Percentiles rank a stretch among this genome's conserved stretches.
phyloP scores from a whole-genome alignment of 2,888 invertebrate genomes.

The Aspidapion aeneum region DNA sequence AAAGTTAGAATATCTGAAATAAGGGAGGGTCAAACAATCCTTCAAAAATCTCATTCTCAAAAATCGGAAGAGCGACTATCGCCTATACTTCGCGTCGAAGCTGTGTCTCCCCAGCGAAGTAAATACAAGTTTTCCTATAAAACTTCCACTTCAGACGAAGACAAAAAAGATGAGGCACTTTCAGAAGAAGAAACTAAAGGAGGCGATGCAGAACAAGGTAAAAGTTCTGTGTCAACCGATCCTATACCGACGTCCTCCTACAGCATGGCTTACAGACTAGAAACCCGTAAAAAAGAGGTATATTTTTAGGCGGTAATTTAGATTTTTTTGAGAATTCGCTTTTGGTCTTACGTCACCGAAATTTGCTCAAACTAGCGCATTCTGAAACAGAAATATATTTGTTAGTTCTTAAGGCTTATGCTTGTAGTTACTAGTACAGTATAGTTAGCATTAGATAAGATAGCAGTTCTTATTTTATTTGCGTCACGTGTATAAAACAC shows the following conservation, averaged over 20 bases:
- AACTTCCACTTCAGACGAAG: slow-evolving; percentile 10
- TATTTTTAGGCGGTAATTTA: slow-evolving; percentile 28
- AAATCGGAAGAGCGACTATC: slow-evolving; percentile 42
- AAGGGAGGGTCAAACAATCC: slow-evolving; percentile 8
- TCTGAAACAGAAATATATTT: no score
- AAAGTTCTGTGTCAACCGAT: slow-evolving; percentile 47
- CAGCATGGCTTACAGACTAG: slow-evolving; percentile 54
- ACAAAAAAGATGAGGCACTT: no score
- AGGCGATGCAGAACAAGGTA: slow-evolving; percentile 43
- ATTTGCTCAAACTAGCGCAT: slow-evolving; percentile 37
- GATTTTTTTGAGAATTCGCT: slow-evolving; percentile 17
- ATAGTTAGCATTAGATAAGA: no score
- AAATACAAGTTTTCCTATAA: slow-evolving; percentile 45
- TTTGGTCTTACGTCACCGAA: not conserved
- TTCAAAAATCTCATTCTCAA: slow-evolving; percentile 11
- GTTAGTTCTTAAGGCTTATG: no score
- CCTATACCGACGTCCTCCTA: slow-evolving; percentile 46
- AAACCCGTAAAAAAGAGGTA: slow-evolving; percentile 47
- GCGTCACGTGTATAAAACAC: no score
- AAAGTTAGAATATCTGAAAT: no score
- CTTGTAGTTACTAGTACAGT: no score
- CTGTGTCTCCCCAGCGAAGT: slow-evolving; percentile 44
- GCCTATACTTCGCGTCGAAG: slow-evolving; percentile 46
- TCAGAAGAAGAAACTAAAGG: slow-evolving; percentile 20
- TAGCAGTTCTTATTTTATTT: no score